A percentile compares a stretch with the other conserved stretches of the same genome.
Conservation (phyloP, 2,888 invertebrate genomes). For the Pristionchus maxplancki region DNA sequence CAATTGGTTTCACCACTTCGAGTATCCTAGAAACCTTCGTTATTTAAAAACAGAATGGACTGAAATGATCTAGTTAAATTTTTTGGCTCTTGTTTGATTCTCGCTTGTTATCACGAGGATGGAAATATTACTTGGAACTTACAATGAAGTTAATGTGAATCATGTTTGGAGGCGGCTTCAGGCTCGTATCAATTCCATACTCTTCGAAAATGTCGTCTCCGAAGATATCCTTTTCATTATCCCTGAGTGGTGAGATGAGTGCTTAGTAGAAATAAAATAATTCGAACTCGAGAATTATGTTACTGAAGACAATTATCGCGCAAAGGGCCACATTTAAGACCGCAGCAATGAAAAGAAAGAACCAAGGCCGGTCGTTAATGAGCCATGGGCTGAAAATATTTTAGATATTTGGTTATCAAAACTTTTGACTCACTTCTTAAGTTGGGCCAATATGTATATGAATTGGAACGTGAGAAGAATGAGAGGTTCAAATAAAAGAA, state of each 20-base stretch:
- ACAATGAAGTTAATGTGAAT: not conserved
- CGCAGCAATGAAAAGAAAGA: not conserved
- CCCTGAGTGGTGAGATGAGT: not conserved
- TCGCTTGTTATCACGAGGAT: not conserved
- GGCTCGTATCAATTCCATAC: not conserved
- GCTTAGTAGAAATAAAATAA: not conserved
- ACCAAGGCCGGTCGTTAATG: not conserved
- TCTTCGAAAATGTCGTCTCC: not conserved
- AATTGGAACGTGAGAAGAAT: not conserved
- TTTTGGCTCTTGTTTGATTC: not conserved
- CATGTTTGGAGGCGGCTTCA: not conserved
- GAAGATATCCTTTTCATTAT: not conserved
- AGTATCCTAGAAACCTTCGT: not conserved
- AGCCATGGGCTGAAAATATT: not conserved
- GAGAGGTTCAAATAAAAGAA: too few species aligned
- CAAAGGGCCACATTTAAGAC: not conserved
- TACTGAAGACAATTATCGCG: not conserved
- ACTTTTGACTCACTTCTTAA: too few species aligned
- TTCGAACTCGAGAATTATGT: not conserved
- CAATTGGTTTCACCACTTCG: not conserved
- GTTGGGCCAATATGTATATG: too few species aligned
- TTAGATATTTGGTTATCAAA: too few species aligned
- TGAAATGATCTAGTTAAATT: not conserved
- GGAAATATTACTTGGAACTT: too few species aligned
- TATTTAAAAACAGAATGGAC: not conserved